A percentile compares a stretch with the other conserved stretches of the same genome.
Evolutionary conservation across 2,113 vertebrate species (phyloP).

Genomic region (Pteruthius melanotis): DNA sequence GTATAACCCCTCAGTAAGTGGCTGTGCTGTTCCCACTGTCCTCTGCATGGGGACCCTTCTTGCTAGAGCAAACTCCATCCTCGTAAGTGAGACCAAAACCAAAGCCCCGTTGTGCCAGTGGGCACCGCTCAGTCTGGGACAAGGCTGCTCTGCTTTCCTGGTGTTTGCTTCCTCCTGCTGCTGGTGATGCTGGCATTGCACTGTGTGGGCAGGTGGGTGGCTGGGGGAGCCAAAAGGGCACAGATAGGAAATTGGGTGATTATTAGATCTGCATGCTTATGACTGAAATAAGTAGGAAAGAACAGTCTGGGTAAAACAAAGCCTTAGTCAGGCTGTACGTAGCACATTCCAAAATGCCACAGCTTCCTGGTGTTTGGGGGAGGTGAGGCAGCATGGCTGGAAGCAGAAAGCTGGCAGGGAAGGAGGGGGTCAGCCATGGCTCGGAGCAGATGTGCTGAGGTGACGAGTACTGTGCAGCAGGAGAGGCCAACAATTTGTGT

Average conservation of each 20-base stretch:
- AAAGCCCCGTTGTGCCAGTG: fast-evolving
- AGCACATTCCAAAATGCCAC: background rate
- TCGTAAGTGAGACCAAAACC: background rate
- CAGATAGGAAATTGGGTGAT: fast-evolving
- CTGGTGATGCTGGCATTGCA: background rate
- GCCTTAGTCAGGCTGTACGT: background rate
- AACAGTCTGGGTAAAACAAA: background rate
- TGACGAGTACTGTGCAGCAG: background rate
- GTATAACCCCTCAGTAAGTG: fast-evolving
- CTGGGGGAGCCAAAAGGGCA: background rate
- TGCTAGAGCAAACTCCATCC: background rate
- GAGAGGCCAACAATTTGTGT: background rate
- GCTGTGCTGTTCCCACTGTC: background rate
- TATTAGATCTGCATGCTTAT: background rate
- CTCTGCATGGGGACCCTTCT: background rate
- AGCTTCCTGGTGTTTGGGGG: background rate
- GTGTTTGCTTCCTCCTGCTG: background rate
- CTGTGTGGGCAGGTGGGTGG: background rate
- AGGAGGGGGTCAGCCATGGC: background rate
- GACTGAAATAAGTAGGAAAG: background rate
- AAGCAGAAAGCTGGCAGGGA: background rate
- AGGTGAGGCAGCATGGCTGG: background rate
- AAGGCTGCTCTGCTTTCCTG: background rate
- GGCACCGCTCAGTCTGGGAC: background rate
- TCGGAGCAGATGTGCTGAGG: background rate